Conservation (phyloP, 2,797 vertebrate species). For the Euthynnus affinis region DNA sequence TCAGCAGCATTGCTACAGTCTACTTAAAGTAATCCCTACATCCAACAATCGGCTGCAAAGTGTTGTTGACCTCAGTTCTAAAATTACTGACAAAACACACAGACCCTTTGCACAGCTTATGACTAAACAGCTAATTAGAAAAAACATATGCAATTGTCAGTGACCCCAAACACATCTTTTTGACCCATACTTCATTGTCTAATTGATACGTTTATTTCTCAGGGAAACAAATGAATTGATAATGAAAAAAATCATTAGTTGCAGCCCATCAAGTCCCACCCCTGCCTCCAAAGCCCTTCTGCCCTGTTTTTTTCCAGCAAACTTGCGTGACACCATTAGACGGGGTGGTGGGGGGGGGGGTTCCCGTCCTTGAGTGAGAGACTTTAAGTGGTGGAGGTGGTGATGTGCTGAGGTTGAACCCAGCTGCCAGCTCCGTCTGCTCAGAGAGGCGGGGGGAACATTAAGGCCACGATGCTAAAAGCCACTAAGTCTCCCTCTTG, state of each 20-base stretch:
- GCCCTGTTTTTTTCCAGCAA: background rate
- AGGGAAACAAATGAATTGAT: background rate
- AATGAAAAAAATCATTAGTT: background rate
- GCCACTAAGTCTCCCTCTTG: constrained; percentile 52
- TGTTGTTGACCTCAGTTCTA: background rate
- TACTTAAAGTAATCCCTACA: background rate
- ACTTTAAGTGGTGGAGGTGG: background rate
- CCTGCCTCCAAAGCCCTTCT: too few species aligned
- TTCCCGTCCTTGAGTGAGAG: constrained; percentile 5
- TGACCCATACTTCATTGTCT: background rate
- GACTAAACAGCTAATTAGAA: background rate
- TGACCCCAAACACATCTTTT: background rate
- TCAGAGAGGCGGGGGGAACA: constrained; percentile 43
- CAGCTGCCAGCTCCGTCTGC: constrained; percentile 42
- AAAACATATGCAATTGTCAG: background rate
- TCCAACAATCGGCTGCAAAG: too few species aligned
- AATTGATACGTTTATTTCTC: too few species aligned
- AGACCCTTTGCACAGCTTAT: background rate
- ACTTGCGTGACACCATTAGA: background rate
- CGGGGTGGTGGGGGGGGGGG: background rate
- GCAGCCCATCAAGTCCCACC: too few species aligned
- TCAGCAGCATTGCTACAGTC: background rate
- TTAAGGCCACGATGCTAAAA: constrained; percentile 68
- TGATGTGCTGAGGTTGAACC: constrained; percentile 34
- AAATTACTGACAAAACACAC: background rate